A percentile compares a stretch with the other conserved stretches of the same genome.
Conservation (phyloP, 2,113 vertebrate species). For the Pelmatolapia mariae region DNA sequence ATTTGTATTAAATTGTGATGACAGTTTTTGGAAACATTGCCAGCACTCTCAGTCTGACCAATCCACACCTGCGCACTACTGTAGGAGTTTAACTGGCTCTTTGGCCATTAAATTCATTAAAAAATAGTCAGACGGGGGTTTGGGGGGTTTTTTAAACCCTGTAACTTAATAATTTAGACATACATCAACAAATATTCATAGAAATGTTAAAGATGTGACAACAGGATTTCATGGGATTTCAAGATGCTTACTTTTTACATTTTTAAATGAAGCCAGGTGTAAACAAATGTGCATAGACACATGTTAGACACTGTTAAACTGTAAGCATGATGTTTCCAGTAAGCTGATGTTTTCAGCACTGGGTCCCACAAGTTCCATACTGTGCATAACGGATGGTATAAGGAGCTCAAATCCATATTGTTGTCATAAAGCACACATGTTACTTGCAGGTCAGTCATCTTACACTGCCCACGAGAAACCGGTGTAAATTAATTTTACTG, state of each 20-base stretch:
- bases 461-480: not conserved
- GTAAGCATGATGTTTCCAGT: not conserved
- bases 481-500: not conserved
- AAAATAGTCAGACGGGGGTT: not conserved
- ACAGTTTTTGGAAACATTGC: not conserved
- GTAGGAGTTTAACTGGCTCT: not conserved
- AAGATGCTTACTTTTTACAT: not conserved
- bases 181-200: not conserved
- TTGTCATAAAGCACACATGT: not conserved
- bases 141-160: rapidly evolving
- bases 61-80: not conserved
- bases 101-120: not conserved
- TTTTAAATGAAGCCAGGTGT: not conserved
- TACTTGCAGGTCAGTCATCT: not conserved
- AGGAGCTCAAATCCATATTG: not conserved
- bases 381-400: not conserved
- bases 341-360: not conserved
- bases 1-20: not conserved
- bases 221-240: not conserved
- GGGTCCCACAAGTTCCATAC: not conserved
- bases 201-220: not conserved
- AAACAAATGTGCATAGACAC: not conserved
- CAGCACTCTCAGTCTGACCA: not conserved
- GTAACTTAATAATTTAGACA: not conserved
- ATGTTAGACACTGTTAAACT: not conserved